These are phyloP conservation scores for Rhinopomastus cyanomelas DNA, from an alignment of 2,113 vertebrate genomes.

Conservation along the genomic window DNA sequence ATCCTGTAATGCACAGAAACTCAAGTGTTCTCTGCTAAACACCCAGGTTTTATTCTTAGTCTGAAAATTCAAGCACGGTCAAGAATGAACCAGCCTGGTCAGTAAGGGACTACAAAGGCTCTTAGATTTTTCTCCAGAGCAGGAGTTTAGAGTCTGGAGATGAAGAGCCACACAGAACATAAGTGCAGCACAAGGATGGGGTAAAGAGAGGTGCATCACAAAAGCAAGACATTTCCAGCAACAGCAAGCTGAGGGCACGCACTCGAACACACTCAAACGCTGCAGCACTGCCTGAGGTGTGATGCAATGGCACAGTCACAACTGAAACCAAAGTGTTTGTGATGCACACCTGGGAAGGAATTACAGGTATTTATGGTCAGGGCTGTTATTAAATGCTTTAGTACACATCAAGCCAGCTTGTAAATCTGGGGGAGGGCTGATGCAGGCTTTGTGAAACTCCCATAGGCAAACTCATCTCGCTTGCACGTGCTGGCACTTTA, in stretches of 20 bases:
- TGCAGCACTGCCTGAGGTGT: rapidly evolving
- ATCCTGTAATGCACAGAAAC: not conserved
- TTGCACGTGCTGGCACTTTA: not conserved
- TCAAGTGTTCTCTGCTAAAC: not conserved
- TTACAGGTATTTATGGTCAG: not conserved
- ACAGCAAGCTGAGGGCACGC: not conserved
- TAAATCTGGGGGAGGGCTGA: not conserved
- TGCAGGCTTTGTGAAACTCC: not conserved
- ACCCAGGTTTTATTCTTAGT: not conserved
- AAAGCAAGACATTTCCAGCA: not conserved
- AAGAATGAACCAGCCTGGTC: not conserved
- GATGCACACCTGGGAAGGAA: not conserved
- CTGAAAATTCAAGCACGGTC: not conserved
- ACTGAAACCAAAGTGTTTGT: not conserved
- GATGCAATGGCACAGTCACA: not conserved
- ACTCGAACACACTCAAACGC: too few species aligned
- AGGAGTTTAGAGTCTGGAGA: not conserved
- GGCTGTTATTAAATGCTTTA: not conserved
- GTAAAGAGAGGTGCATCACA: not conserved
- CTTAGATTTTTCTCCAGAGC: not conserved
- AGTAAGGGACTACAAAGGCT: rapidly evolving
- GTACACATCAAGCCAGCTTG: not conserved
- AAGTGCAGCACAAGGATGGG: not conserved
- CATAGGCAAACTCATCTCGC: not conserved
- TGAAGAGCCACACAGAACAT: not conserved